A percentile compares a stretch with the other conserved stretches of the same genome.
Evolutionary conservation across 2,113 vertebrate species (phyloP).

Genomic region (Xerus inauris): DNA sequence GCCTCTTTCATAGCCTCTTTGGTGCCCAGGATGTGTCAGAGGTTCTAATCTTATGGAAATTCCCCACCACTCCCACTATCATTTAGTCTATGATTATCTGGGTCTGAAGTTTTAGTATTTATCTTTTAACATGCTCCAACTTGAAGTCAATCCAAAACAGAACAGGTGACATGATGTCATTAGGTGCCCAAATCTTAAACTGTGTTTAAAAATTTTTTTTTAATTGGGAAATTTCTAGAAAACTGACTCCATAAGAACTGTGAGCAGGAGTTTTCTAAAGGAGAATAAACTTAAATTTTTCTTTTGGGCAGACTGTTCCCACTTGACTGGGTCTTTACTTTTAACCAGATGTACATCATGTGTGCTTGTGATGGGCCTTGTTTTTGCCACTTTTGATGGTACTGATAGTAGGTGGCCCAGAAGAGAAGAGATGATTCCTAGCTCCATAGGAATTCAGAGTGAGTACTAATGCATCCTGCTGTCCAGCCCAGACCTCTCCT

Average conservation of each 20-base stretch:
- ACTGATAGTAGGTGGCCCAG: neutral
- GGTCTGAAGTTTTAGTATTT: neutral
- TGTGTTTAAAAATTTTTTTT: neutral
- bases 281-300: neutral
- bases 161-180: neutral
- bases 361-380: too few relatives aligned
- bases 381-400: neutral
- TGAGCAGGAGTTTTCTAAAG: neutral
- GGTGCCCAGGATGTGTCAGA: neutral
- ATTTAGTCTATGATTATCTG: neutral
- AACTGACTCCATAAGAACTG: neutral
- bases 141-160: neutral
- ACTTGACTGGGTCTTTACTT: neutral
- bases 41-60: neutral
- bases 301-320: neutral
- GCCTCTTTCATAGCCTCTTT: neutral
- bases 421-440: neutral
- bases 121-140: neutral
- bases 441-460: too few relatives aligned
- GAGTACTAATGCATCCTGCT: rapidly evolving
- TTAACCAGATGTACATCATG: neutral
- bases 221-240: neutral
- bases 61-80: neutral
- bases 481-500: rapidly evolving
- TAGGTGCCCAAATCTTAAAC: neutral